A percentile compares a stretch with the other conserved stretches of the same genome.
These are phyloP conservation scores for Autographa gamma DNA, from an alignment of 2,888 invertebrate genomes.

Conservation along the genomic window DNA sequence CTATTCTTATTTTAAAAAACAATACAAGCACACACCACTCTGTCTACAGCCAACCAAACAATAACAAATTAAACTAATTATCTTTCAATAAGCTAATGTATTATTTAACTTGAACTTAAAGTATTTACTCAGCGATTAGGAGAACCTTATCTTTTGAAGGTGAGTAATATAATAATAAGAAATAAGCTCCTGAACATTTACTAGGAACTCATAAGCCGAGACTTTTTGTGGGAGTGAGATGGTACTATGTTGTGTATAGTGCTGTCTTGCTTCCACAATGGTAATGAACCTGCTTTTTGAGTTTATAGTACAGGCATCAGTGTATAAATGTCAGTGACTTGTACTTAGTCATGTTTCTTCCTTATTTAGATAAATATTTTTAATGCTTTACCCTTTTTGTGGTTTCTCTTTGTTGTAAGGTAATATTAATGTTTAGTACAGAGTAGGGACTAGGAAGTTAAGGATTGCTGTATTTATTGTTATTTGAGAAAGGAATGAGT, in stretches of 20 bases:
- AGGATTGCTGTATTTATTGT: not conserved
- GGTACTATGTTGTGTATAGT: no score
- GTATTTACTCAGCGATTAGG: slow-evolving; percentile 65
- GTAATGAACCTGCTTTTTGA: slow-evolving; percentile 7
- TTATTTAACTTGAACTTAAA: slow-evolving; percentile 49
- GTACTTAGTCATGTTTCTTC: slow-evolving; percentile 42
- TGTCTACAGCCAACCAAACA: slow-evolving; percentile 22
- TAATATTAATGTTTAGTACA: slow-evolving; percentile 4
- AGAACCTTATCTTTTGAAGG: slow-evolving; percentile 58
- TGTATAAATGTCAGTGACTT: slow-evolving; percentile 48
- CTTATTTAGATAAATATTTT: slow-evolving; percentile 47
- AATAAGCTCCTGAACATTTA: slow-evolving; percentile 25
- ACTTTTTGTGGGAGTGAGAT: no score
- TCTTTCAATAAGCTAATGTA: slow-evolving; percentile 41
- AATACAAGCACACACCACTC: not conserved
- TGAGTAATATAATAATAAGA: slow-evolving; percentile 66
- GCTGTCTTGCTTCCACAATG: slow-evolving; percentile 24
- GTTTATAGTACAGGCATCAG: no score
- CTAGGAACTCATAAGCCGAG: no score
- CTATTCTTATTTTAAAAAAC: not conserved
- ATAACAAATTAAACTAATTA: slow-evolving; percentile 19
- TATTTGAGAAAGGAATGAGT: not conserved
- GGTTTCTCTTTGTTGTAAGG: slow-evolving; percentile 20
- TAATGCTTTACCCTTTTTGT: slow-evolving; percentile 20
- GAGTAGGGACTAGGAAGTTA: not conserved